phyloP scores from a whole-genome alignment of 2,797 vertebrate species.

The Eurystomus glaucurus region DNA sequence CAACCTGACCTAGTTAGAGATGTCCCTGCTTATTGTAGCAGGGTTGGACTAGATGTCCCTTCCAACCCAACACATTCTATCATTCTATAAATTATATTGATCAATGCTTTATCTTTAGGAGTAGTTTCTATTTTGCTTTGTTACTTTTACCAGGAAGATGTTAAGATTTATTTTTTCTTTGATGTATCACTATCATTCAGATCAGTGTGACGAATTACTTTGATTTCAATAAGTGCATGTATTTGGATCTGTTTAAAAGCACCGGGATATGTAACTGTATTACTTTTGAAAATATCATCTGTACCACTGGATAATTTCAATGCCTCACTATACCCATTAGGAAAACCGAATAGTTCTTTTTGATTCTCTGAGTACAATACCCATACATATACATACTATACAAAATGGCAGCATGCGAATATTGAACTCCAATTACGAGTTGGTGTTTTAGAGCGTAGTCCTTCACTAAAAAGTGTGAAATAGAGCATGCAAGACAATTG shows the following conservation, averaged over 20 bases:
- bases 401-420: background rate
- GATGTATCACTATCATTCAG: constrained; percentile 2
- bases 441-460: background rate
- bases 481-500: background rate
- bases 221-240: constrained; percentile 89
- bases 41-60: too few species aligned
- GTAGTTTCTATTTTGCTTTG: constrained; percentile 47
- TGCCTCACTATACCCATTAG: background rate
- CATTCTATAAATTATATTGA: background rate
- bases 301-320: background rate
- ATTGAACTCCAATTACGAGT: background rate
- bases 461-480: background rate
- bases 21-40: too few species aligned
- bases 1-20: too few species aligned
- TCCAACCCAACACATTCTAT: too few species aligned
- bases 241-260: constrained; percentile 60
- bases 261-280: constrained; percentile 28
- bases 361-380: background rate
- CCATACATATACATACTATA: background rate
- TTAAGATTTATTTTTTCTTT: constrained; percentile 79
- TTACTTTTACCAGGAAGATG: constrained; percentile 74
- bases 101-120: constrained; percentile 19
- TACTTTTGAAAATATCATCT: background rate
- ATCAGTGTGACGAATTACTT: constrained; percentile 88
- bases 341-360: background rate